Conservation (phyloP, 2,888 invertebrate genomes). For the Drosophila mettleri region DNA sequence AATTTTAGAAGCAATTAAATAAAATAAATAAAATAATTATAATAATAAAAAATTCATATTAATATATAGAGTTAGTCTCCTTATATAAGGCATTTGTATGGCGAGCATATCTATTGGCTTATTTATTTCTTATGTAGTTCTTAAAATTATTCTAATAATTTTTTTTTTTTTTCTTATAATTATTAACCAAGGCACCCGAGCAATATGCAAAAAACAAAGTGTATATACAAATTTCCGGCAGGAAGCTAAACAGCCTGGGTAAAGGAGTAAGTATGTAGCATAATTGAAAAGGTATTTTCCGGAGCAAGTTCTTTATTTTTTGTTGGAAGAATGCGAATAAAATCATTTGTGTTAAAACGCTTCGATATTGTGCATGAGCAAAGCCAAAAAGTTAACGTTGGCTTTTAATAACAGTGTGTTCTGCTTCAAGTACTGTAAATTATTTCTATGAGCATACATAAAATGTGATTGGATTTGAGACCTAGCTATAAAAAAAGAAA, state of each 20-base stretch:
- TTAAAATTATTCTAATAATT: too few species aligned
- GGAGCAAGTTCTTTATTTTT: neutral
- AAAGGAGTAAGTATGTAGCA: slow-evolving; percentile 10
- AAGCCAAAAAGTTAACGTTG: slow-evolving; percentile 51
- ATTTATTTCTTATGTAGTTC: too few species aligned
- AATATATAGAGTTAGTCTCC: too few species aligned
- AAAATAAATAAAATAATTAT: too few species aligned
- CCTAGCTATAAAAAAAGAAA: slow-evolving; percentile 55
- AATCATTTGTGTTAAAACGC: slow-evolving; percentile 11
- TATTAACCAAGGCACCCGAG: slow-evolving; percentile 28
- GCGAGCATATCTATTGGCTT: neutral
- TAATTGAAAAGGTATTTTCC: slow-evolving; percentile 28
- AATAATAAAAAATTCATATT: too few species aligned
- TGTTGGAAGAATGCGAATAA: neutral
- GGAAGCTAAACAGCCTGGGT: neutral
- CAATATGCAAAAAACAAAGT: slow-evolving; percentile 28
- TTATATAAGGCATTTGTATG: neutral
- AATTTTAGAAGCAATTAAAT: too few species aligned
- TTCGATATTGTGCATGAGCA: slow-evolving; percentile 27
- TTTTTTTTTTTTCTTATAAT: too few species aligned
- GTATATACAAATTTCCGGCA: slow-evolving; percentile 63
- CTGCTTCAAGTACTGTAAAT: slow-evolving; percentile 54
- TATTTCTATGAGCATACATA: slow-evolving; percentile 68
- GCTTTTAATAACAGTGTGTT: slow-evolving; percentile 27
- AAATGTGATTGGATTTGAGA: slow-evolving; percentile 53